These are phyloP conservation scores for Rhinichthys klamathensis DNA, from an alignment of 2,113 vertebrate species.

Conservation along the genomic window DNA sequence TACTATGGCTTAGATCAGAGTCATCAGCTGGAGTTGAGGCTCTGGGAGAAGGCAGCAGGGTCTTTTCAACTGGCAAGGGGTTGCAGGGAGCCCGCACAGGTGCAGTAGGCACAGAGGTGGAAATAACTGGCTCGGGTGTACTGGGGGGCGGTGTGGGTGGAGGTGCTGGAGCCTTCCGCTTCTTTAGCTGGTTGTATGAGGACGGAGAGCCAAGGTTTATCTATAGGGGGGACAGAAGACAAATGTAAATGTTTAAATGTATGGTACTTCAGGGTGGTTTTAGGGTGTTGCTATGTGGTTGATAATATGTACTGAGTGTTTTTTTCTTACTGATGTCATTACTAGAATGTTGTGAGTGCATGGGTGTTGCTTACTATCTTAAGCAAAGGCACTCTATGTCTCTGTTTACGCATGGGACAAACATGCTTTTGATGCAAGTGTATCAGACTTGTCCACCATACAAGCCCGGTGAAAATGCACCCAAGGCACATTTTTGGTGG, in stretches of 20 bases:
- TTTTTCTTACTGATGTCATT: background rate
- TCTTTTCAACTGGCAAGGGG: constrained; percentile 59
- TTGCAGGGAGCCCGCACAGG: constrained; percentile 38
- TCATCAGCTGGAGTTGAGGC: constrained; percentile 73
- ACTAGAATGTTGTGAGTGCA: background rate
- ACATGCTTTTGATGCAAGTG: background rate
- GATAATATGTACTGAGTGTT: background rate
- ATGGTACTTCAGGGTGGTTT: background rate
- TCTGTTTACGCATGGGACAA: background rate
- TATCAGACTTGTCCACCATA: background rate
- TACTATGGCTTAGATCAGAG: constrained; percentile 78
- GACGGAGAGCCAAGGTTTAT: constrained; percentile 74
- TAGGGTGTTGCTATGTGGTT: background rate
- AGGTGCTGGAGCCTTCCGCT: constrained; percentile 86
- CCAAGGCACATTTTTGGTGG: background rate
- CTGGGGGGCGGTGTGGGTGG: constrained; percentile 67
- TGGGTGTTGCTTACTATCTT: background rate
- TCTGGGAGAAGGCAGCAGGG: constrained; percentile 68
- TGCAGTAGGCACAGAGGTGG: constrained; percentile 57
- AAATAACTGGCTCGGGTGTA: constrained; percentile 47
- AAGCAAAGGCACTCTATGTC: background rate
- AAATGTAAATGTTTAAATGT: background rate
- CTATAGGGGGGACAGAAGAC: constrained; percentile 64
- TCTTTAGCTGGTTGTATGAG: constrained; percentile 83
- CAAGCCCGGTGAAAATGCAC: background rate